phyloP scores from a whole-genome alignment of 2,797 vertebrate species.

The Peromyscus melanophrys region DNA sequence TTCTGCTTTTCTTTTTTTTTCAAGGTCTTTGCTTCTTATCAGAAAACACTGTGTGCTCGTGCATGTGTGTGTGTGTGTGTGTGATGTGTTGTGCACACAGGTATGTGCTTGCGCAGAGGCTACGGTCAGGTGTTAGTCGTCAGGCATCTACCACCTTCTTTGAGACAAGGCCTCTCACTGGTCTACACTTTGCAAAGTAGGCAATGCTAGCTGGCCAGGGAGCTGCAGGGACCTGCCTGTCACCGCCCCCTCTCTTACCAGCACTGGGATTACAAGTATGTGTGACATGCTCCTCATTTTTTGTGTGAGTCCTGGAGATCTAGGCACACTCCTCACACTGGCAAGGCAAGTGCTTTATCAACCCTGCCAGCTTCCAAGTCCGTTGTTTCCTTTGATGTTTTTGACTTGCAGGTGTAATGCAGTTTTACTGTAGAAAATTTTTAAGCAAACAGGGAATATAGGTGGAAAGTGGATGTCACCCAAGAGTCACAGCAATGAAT shows the following conservation, averaged over 20 bases:
- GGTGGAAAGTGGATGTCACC: neutral
- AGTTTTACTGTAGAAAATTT: neutral
- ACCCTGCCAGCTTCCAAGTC: neutral
- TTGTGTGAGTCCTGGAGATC: neutral
- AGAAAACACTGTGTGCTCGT: neutral
- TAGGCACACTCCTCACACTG: too few relatives aligned
- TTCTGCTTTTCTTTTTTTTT: neutral
- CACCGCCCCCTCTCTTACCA: neutral
- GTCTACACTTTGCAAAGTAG: neutral
- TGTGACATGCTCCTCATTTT: too few relatives aligned
- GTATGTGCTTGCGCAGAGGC: neutral
- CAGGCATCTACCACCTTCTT: neutral
- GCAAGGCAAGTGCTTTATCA: neutral
- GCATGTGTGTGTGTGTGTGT: neutral
- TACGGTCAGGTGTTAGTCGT: neutral
- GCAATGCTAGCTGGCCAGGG: neutral
- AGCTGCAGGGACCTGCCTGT: neutral
- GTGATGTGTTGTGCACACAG: too few relatives aligned
- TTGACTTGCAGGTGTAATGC: neutral
- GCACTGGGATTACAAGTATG: neutral
- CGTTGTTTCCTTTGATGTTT: neutral
- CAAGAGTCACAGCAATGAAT: neutral
- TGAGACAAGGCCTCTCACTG: neutral
- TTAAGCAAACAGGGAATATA: neutral
- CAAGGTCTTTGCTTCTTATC: neutral